phyloP scores from a whole-genome alignment of 2,113 vertebrate species.

The Silurus glanis region DNA sequence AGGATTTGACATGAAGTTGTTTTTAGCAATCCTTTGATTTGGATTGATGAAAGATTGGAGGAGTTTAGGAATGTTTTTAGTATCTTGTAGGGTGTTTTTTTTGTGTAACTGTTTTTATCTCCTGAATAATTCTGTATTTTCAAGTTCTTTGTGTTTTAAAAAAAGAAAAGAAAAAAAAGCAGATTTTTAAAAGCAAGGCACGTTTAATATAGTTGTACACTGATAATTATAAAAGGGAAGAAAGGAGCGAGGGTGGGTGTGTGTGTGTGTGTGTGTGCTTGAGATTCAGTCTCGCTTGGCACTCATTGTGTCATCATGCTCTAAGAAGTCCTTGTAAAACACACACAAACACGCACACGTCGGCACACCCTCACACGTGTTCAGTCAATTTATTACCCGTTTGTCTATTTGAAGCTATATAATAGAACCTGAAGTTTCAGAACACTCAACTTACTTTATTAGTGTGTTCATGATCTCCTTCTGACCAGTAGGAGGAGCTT shows the following conservation, averaged over 20 bases:
- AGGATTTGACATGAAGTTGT: constrained; percentile 48
- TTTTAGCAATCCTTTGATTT: constrained; percentile 53
- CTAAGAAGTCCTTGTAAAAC: constrained; percentile 39
- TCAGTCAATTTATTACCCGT: constrained; percentile 38
- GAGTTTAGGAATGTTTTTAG: constrained; percentile 52
- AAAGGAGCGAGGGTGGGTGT: constrained; percentile 42
- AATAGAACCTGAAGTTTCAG: constrained; percentile 69
- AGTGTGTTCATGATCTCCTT: constrained; percentile 46
- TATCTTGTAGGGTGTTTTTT: constrained; percentile 59
- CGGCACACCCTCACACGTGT: constrained; percentile 35
- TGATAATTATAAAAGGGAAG: constrained; percentile 64
- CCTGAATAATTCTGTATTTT: constrained; percentile 62
- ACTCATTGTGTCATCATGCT: constrained; percentile 34
- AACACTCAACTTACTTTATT: constrained; percentile 43
- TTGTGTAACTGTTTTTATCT: constrained; percentile 62
- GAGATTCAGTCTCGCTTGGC: constrained; percentile 7
- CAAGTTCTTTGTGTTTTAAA: constrained; percentile 66
- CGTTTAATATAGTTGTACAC: constrained; percentile 67
- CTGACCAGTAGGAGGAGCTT: constrained; percentile 39
- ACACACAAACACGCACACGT: constrained; percentile 24
- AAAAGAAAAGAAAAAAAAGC: constrained; percentile 21
- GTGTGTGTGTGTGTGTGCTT: constrained; percentile 36
- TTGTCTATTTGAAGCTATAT: constrained; percentile 50
- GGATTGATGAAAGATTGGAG: constrained; percentile 31
- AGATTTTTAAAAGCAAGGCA: constrained; percentile 57